phyloP scores from a whole-genome alignment of 1,140 invertebrate species.

The Mya arenaria region DNA sequence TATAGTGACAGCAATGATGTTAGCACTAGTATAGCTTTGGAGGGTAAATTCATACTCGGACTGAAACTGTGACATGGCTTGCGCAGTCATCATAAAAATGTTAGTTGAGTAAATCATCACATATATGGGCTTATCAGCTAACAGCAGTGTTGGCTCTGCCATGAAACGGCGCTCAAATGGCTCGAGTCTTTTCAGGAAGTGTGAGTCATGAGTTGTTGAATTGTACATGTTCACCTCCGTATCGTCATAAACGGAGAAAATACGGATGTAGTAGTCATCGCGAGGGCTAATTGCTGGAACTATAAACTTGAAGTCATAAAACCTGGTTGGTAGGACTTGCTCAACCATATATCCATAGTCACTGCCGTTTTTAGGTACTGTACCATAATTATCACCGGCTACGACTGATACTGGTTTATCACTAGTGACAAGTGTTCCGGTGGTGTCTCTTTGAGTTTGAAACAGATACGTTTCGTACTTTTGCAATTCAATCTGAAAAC shows the following conservation, averaged over 20 bases:
- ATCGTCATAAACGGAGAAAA: neutral
- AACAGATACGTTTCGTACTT: conserved; percentile 23
- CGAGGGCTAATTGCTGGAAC: neutral
- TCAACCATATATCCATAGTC: conserved; percentile 11
- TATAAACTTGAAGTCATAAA: neutral
- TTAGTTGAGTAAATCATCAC: conserved; percentile 5
- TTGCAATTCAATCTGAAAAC: neutral
- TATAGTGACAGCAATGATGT: neutral
- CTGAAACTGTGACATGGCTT: neutral
- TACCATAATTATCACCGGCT: neutral
- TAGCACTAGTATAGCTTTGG: neutral
- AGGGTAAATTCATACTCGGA: neutral
- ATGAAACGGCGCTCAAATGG: neutral
- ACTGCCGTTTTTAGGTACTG: neutral
- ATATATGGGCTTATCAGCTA: neutral
- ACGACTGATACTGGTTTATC: conserved; percentile 15
- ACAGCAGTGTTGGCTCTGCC: conserved; percentile 1
- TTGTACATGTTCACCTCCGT: conserved; percentile 3
- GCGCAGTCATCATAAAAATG: conserved; percentile 8
- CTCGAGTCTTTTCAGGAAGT: neutral
- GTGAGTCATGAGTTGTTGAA: neutral
- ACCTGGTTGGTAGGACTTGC: conserved; percentile 2
- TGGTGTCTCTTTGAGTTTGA: neutral
- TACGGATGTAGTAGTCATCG: neutral
- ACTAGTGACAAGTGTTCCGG: neutral